Conservation (phyloP, 2,797 vertebrate species). For the Falco naumanni region DNA sequence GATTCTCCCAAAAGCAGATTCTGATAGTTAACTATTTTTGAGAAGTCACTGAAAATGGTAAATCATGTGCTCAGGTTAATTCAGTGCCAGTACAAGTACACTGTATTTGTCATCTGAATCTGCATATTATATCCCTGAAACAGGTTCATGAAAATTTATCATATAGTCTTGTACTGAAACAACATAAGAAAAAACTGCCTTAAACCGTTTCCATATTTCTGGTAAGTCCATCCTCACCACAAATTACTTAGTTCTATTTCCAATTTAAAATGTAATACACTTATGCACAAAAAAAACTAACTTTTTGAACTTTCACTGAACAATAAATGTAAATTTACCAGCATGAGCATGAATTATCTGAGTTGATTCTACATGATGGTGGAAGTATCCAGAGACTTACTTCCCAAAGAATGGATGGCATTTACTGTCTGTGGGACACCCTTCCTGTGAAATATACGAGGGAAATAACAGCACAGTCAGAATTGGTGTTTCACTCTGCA, state of each 20-base stretch:
- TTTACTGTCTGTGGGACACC: neutral
- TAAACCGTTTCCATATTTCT: neutral
- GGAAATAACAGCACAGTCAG: neutral
- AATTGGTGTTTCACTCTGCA: neutral
- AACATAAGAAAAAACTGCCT: neutral
- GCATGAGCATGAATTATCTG: neutral
- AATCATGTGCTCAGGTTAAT: neutral
- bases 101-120: neutral
- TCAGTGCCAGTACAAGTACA: neutral
- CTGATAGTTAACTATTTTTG: neutral
- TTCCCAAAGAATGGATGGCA: neutral
- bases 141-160: neutral
- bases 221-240: neutral
- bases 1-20: neutral
- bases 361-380: neutral
- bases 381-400: neutral
- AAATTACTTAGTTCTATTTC: slow-evolving; percentile 39
- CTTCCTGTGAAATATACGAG: neutral
- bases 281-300: neutral
- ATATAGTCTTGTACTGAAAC: neutral
- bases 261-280: neutral
- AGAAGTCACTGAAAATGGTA: neutral
- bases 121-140: neutral
- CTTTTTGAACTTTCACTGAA: neutral
- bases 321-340: slow-evolving; percentile 1